Percentiles rank a stretch among this genome's conserved stretches.
phyloP scores from a whole-genome alignment of 2,113 vertebrate genomes.

The Brachypodius melanocephalos region DNA sequence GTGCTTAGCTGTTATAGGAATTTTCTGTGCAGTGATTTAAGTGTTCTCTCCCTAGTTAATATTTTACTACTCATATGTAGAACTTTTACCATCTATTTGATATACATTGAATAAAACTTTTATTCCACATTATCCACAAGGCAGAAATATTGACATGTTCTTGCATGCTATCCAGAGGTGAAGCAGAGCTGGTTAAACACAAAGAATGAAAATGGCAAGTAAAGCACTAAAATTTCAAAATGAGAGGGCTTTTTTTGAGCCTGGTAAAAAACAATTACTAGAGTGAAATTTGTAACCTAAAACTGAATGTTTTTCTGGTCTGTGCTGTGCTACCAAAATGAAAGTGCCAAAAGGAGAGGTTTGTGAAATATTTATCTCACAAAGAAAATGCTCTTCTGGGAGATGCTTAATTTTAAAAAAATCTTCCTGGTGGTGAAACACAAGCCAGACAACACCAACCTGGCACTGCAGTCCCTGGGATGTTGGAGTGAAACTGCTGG shows the following conservation, averaged over 20 bases:
- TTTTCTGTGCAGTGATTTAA: background rate
- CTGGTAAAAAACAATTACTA: background rate
- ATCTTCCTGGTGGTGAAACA: background rate
- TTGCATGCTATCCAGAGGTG: background rate
- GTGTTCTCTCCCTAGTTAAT: background rate
- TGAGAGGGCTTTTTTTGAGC: rapidly evolving
- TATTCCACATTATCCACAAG: background rate
- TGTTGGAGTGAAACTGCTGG: background rate
- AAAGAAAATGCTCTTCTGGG: background rate
- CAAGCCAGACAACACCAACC: background rate
- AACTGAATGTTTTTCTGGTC: background rate
- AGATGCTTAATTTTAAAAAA: background rate
- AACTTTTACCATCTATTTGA: background rate
- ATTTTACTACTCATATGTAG: background rate
- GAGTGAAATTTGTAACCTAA: background rate
- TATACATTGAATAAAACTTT: background rate
- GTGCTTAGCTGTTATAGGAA: background rate
- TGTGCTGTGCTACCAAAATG: background rate
- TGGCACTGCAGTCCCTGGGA: background rate
- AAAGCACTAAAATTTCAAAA: background rate
- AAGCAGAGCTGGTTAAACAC: background rate
- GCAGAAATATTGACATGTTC: background rate
- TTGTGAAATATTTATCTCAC: background rate
- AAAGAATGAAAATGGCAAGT: background rate
- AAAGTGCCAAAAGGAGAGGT: background rate